Evolutionary conservation across 2,113 vertebrate species (phyloP), one percentile per base, ranked within the genome.

Genomic region (Thymallus thymallus): DNA sequence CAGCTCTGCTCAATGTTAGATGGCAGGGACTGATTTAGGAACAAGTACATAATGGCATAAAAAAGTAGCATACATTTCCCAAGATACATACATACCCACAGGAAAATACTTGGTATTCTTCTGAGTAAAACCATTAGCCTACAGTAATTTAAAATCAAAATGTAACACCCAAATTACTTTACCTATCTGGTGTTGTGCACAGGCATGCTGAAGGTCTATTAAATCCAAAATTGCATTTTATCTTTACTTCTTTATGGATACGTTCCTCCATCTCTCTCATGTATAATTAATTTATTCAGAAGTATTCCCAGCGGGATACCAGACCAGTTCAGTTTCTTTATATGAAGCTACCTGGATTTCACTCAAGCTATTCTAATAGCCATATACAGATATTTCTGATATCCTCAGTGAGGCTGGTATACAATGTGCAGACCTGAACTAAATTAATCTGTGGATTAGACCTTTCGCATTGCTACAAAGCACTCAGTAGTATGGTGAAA

Each of bases 11-110:
- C 46, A 41, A 30, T 71, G 69, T 35, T 48, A 80, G 75, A 78
- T 73, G 29, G 69, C 45, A 73, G 68, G 69, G 66, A 78, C 56
- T 61, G 62, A 76, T 78, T 69, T 68, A 67, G 55, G 35, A 14
- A 71, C 35, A 56, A 68, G 69, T 20, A 35, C 20, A 75, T 41
- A 41, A 77, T 68, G 46, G 46, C 76, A 32, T 51, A 51, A 45
- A 48, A 20, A 13, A 64, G 23, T 29, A 35, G 35, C 18, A 66
- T 41, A 14, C 60, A 30, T 29, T 24, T 66, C 7, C 18, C 29
- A 30, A 32, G 64, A 18, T 4, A 66, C 4, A 18, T n/a, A n/a
- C n/a, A n/a, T n/a, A n/a, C 12, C 20, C n/a, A 60, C 16, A 22
- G n/a, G 56, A 60, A 60, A n/a, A 60, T 22, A 60, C 18, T 55